Conservation (phyloP, 2,888 invertebrate species). For the Drosophila buzzatii region DNA sequence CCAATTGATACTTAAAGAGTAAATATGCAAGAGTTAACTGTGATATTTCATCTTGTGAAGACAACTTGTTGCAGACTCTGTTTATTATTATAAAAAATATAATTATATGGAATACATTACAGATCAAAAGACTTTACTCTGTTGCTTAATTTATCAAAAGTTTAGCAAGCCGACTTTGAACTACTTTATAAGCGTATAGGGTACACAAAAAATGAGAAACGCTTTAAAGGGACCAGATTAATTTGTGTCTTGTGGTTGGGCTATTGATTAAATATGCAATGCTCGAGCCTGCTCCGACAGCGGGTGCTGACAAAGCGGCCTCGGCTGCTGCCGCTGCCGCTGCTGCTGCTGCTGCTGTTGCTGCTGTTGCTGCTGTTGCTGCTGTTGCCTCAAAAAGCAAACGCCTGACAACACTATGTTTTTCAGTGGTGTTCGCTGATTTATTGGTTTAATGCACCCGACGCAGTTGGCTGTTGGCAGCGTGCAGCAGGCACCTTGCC, state of each 20-base stretch:
- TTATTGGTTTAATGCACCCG: slow-evolving; percentile 79
- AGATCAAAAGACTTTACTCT: not conserved
- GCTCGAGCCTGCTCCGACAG: slow-evolving; percentile 12
- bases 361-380: not conserved
- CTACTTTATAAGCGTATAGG: not conserved
- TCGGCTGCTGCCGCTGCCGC: not conserved
- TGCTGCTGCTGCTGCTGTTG: slow-evolving; percentile 6
- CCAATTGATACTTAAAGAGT: no score
- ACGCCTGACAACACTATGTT: slow-evolving; percentile 71
- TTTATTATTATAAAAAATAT: no score
- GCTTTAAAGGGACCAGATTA: slow-evolving; percentile 67
- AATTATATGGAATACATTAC: no score
- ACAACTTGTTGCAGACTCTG: no score
- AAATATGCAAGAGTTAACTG: no score
- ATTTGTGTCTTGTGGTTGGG: slow-evolving; percentile 63
- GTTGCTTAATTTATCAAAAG: not conserved
- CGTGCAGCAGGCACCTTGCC: slow-evolving; percentile 48
- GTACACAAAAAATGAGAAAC: slow-evolving; percentile 49
- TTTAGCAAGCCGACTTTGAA: not conserved
- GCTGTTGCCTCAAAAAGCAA: slow-evolving; percentile 48
- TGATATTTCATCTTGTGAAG: no score
- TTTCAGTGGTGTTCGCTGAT: slow-evolving; percentile 69
- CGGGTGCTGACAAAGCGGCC: slow-evolving; percentile 44
- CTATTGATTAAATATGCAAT: slow-evolving; percentile 75
- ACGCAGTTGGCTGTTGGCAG: slow-evolving; percentile 27